Percentiles rank a stretch among this genome's conserved stretches.
Conservation (phyloP, 2,888 invertebrate species). For the Drosophila subsilvestris region DNA sequence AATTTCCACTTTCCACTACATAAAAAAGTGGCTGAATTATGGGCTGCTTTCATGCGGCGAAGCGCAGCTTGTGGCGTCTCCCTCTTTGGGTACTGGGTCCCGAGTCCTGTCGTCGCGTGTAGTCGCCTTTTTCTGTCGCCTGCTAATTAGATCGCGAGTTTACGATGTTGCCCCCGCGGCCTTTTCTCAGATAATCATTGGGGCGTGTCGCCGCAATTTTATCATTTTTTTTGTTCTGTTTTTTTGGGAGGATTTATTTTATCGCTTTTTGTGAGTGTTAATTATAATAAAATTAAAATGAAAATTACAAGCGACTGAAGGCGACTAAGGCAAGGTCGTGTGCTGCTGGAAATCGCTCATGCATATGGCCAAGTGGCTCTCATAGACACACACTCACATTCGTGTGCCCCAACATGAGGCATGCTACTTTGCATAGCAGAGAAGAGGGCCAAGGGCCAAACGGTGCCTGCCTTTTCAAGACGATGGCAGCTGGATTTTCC, state of each 20-base stretch:
- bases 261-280: conserved; percentile 24
- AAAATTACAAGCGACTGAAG: conserved; percentile 44
- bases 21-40: conserved; percentile 53
- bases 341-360: conserved; percentile 24
- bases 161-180: conserved; percentile 7
- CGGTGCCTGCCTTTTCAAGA: conserved; percentile 36
- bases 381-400: background rate
- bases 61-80: background rate
- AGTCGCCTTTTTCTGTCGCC: conserved; percentile 20
- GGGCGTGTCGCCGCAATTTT: conserved; percentile 26
- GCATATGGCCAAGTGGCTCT: conserved; percentile 22
- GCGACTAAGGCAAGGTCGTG: conserved; percentile 4
- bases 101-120: conserved; percentile 49
- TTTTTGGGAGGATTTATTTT: conserved; percentile 1
- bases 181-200: conserved; percentile 34
- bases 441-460: conserved; percentile 2
- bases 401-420: conserved; percentile 1
- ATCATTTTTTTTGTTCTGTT: background rate
- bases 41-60: conserved; percentile 55
- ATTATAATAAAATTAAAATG: conserved; percentile 63
- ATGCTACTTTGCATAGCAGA: conserved; percentile 31
- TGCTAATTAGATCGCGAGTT: conserved; percentile 35
- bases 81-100: too few species aligned
- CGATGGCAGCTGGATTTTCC: conserved; percentile 47
- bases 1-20: conserved; percentile 5